phyloP scores from a whole-genome alignment of 2,888 invertebrate species.

The Pseudococcus viburni region DNA sequence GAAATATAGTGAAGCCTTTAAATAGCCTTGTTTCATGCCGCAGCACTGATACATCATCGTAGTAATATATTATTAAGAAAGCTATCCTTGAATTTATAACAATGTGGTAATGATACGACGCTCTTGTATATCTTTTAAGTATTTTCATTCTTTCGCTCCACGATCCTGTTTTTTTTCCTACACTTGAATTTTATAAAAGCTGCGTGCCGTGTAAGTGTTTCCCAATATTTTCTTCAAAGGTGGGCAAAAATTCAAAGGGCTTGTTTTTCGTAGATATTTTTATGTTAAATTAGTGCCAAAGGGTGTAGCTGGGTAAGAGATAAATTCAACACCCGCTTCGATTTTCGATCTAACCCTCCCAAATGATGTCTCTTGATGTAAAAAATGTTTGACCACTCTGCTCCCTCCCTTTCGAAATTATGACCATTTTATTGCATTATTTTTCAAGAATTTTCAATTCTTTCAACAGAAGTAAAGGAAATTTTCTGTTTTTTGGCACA shows the following conservation, averaged over 20 bases:
- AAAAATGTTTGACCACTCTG: too few relatives aligned
- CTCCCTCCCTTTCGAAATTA: too few relatives aligned
- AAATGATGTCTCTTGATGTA: too few relatives aligned
- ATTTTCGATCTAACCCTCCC: too few relatives aligned
- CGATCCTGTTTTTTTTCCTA: not conserved
- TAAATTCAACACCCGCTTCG: too few relatives aligned
- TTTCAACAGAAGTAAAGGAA: too few relatives aligned
- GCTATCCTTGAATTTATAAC: conserved; percentile 41
- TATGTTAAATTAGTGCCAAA: too few relatives aligned
- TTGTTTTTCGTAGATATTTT: not conserved
- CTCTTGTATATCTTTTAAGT: conserved; percentile 8
- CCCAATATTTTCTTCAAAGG: not conserved
- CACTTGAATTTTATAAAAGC: conserved; percentile 27
- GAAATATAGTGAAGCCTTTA: not conserved
- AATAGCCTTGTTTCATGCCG: conserved; percentile 22
- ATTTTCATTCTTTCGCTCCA: conserved; percentile 19
- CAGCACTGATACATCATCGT: conserved; percentile 30
- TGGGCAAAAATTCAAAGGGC: not conserved
- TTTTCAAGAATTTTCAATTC: too few relatives aligned
- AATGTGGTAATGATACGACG: conserved; percentile 15
- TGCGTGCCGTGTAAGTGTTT: not conserved
- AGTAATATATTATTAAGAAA: conserved; percentile 45
- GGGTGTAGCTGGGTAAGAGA: too few relatives aligned
- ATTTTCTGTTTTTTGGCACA: too few relatives aligned
- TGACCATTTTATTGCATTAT: too few relatives aligned